Percentiles rank a stretch among this genome's conserved stretches.
Conservation (phyloP, 2,797 vertebrate species). For the Myripristis jacobus region DNA sequence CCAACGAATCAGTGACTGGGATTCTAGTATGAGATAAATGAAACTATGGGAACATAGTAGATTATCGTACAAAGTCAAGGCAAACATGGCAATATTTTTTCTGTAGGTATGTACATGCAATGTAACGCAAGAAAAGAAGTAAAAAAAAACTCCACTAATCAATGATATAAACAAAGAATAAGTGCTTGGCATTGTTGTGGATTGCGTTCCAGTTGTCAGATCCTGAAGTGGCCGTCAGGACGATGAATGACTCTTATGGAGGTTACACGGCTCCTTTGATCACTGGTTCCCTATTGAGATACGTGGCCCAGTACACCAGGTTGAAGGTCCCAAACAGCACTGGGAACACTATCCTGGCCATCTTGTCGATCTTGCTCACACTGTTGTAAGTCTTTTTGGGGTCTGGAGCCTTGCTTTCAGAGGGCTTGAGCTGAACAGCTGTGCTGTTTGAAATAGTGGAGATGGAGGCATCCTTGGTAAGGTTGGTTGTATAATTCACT, state of each 20-base stretch:
- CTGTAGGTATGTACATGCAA: slow-evolving; percentile 91
- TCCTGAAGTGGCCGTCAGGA: slow-evolving; percentile 72
- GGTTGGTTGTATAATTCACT: slow-evolving; percentile 90
- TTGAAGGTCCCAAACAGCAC: slow-evolving; percentile 98
- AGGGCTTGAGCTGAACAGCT: slow-evolving; percentile 85
- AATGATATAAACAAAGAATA: slow-evolving; percentile 78
- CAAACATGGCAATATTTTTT: slow-evolving; percentile 86
- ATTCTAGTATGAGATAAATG: slow-evolving; percentile 65
- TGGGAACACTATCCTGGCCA: slow-evolving; percentile 97
- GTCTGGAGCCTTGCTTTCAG: slow-evolving; percentile 89
- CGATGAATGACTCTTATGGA: slow-evolving; percentile 69
- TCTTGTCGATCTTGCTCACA: slow-evolving; percentile 98
- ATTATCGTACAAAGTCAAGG: slow-evolving; percentile 89
- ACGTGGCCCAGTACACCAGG: slow-evolving; percentile 97
- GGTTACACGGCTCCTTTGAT: slow-evolving; percentile 89
- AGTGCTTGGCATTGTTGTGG: slow-evolving; percentile 81
- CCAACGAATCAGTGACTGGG: slow-evolving; percentile 37
- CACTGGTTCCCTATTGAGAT: slow-evolving; percentile 95
- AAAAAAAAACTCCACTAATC: slow-evolving; percentile 68
- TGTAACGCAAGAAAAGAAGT: slow-evolving; percentile 57
- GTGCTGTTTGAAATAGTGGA: slow-evolving; percentile 90
- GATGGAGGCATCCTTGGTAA: slow-evolving; percentile 90
- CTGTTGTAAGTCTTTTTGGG: slow-evolving; percentile 99
- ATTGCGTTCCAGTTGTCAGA: slow-evolving; percentile 77
- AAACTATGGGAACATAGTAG: slow-evolving; percentile 75